A percentile compares a stretch with the other conserved stretches of the same genome.
Conservation (phyloP, 2,797 vertebrate species). For the Nyctibius grandis region DNA sequence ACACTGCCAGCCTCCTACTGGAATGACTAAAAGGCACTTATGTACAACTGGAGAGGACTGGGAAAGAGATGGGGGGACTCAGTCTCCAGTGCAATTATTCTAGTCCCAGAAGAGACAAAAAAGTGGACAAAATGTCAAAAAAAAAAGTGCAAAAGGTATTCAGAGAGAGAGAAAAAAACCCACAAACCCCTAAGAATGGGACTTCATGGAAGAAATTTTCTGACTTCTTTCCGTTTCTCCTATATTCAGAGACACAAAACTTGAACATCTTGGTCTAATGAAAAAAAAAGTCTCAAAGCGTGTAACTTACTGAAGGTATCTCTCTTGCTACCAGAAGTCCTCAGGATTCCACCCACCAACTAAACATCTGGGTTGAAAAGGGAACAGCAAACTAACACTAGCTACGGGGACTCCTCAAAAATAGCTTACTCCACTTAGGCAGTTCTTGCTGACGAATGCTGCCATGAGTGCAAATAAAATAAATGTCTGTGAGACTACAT, state of each 20-base stretch:
- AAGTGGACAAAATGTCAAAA: not conserved
- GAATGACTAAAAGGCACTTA: not conserved
- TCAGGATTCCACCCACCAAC: not conserved
- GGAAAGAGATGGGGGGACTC: not conserved
- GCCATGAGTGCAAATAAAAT: not conserved
- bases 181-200: not conserved
- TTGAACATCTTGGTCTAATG: not conserved
- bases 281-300: not conserved
- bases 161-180: not conserved
- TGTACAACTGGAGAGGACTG: not conserved
- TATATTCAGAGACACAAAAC: not conserved
- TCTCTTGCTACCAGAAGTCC: not conserved
- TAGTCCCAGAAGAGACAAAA: not conserved
- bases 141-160: not conserved
- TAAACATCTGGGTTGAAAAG: not conserved
- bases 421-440: not conserved
- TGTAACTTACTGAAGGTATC: not conserved
- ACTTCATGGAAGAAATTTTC: not conserved
- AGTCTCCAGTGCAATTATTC: not conserved
- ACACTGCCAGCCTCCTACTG: not conserved
- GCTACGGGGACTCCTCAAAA: not conserved
- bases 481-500: not conserved
- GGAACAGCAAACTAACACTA: not conserved
- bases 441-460: not conserved
- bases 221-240: not conserved